Conservation (phyloP, 2,797 vertebrate species). For the Acanthurus tractus region DNA sequence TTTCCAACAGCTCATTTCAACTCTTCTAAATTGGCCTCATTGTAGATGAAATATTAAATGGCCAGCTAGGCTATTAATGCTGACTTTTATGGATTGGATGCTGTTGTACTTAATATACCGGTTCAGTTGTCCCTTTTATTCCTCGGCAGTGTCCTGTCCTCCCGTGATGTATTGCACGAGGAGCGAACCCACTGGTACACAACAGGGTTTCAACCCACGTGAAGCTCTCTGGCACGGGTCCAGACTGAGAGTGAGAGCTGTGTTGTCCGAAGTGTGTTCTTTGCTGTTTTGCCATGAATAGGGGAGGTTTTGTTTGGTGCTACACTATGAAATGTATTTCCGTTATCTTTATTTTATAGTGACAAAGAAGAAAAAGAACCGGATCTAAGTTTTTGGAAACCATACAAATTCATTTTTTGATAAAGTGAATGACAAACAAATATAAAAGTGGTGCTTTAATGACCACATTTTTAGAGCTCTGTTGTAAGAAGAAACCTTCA, state of each 20-base stretch:
- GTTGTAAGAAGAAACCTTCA: no score
- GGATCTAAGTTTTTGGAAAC: background rate
- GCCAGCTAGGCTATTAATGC: conserved; percentile 75
- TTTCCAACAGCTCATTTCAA: conserved; percentile 77
- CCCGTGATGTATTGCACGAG: conserved; percentile 81
- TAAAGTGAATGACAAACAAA: background rate
- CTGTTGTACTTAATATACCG: conserved; percentile 84
- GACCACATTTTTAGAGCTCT: no score
- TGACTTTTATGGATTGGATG: conserved; percentile 85
- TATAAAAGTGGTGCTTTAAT: background rate
- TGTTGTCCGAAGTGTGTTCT: conserved; percentile 42
- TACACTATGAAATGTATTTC: background rate
- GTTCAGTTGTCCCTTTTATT: conserved; percentile 86
- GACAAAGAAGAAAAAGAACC: background rate
- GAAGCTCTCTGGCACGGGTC: conserved; percentile 78
- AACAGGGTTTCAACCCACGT: conserved; percentile 78
- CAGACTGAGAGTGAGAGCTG: conserved; percentile 67
- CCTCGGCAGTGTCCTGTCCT: conserved; percentile 80
- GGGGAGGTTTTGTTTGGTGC: background rate
- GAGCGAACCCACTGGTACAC: conserved; percentile 73
- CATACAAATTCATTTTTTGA: background rate
- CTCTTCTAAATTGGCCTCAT: conserved; percentile 84
- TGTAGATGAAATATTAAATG: conserved; percentile 85
- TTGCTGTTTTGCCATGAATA: conserved; percentile 17
- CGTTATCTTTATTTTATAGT: background rate